Percentiles rank a stretch among this genome's conserved stretches.
Evolutionary conservation across 1,140 invertebrate genomes (phyloP).

Genomic region (Anoplophora glabripennis): DNA sequence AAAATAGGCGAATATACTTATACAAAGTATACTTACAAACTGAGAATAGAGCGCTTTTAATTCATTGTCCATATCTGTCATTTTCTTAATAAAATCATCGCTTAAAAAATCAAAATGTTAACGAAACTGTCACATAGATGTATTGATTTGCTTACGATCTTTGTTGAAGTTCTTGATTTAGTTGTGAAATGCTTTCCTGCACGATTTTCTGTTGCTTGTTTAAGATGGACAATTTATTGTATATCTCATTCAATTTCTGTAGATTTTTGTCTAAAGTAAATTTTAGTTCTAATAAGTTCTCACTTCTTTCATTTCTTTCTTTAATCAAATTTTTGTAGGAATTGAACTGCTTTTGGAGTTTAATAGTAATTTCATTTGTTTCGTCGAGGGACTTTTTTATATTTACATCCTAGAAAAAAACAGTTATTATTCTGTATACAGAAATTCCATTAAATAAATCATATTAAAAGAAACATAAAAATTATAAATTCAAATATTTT

Average conservation of each 20-base stretch:
- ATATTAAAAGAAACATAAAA: too few relatives aligned
- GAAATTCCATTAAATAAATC: too few relatives aligned
- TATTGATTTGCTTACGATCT: neutral
- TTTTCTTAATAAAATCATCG: constrained; percentile 6
- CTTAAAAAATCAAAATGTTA: constrained; percentile 2
- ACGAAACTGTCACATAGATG: neutral
- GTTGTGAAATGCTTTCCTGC: neutral
- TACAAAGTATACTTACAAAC: constrained; percentile 1
- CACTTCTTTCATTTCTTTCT: neutral
- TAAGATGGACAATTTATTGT: neutral
- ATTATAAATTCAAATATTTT: too few relatives aligned
- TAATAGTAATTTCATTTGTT: neutral
- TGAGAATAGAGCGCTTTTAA: neutral
- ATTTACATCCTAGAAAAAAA: constrained; percentile 1
- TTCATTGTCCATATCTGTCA: neutral
- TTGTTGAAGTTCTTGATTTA: constrained; percentile 4
- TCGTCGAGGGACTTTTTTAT: neutral
- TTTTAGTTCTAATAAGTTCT: neutral
- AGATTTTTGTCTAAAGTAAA: neutral
- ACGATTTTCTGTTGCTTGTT: neutral
- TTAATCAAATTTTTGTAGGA: neutral
- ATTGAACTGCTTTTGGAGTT: neutral
- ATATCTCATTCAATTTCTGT: neutral
- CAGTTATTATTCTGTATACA: too few relatives aligned
- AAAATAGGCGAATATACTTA: neutral